Conservation (phyloP, 2,888 invertebrate species). For the Nephrocerus scutellatus region DNA sequence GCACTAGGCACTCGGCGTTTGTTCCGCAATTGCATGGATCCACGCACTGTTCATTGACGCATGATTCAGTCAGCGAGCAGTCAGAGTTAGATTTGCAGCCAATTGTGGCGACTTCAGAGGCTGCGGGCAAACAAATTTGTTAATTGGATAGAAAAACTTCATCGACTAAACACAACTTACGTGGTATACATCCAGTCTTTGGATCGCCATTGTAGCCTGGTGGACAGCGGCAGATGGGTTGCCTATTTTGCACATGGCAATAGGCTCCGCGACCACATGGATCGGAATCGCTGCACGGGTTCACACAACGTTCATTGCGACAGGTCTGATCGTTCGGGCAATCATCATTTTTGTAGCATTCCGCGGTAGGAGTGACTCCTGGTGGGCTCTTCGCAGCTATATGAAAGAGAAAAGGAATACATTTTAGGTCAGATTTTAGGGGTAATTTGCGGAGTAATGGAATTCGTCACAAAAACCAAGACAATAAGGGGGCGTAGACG, state of each 20-base stretch:
- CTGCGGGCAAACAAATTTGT: slow-evolving; percentile 38
- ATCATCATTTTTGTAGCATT: slow-evolving; percentile 72
- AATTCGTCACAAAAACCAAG: no score
- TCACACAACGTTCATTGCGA: slow-evolving; percentile 66
- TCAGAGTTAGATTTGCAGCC: slow-evolving; percentile 75
- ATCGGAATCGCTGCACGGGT: slow-evolving; percentile 66
- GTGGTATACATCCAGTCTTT: slow-evolving; percentile 64
- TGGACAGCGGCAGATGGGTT: slow-evolving; percentile 74
- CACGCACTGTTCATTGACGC: slow-evolving; percentile 71
- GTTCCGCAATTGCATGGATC: slow-evolving; percentile 81
- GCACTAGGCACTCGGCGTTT: slow-evolving; percentile 73
- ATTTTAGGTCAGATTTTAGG: no score
- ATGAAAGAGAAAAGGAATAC: slow-evolving; percentile 1
- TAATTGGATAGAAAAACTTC: background rate
- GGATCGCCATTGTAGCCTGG: slow-evolving; percentile 69
- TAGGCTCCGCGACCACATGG: slow-evolving; percentile 75
- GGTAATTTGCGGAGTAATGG: no score
- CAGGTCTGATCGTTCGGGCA: slow-evolving; percentile 70
- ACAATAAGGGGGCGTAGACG: no score
- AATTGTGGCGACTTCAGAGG: slow-evolving; percentile 54
- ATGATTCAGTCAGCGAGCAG: slow-evolving; percentile 75
- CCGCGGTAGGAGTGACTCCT: slow-evolving; percentile 49
- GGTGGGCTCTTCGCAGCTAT: slow-evolving; percentile 34
- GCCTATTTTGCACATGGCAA: slow-evolving; percentile 71
- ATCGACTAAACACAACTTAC: slow-evolving; percentile 54